Conservation (phyloP, 64 coral and sea anemone genomes). For the Anthopleura sola region DNA sequence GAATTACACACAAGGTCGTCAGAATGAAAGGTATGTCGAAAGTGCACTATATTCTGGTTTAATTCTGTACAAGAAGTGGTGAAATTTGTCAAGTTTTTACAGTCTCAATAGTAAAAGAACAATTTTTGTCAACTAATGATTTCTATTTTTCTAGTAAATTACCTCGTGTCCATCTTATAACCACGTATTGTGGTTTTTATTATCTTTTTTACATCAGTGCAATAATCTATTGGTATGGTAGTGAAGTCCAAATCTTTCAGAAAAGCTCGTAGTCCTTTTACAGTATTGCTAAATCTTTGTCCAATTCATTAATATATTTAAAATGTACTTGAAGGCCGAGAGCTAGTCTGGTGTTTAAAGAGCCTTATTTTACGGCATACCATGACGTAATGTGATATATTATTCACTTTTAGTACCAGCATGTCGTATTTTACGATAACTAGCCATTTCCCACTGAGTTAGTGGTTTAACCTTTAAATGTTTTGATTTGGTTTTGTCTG, state of each 20-base stretch:
- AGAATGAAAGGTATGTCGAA: background rate
- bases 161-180: background rate
- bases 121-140: background rate
- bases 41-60: background rate
- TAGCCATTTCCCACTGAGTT: background rate
- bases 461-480: background rate
- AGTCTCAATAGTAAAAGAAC: background rate
- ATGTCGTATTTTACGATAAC: background rate
- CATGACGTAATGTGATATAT: background rate
- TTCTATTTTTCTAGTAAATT: background rate
- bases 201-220: background rate
- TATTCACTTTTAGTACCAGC: background rate
- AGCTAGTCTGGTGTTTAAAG: background rate
- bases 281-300: background rate
- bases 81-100: background rate
- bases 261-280: background rate
- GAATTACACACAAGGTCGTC: background rate
- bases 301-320: background rate
- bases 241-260: too few species aligned
- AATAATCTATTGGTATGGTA: too few species aligned
- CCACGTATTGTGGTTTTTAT: background rate
- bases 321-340: background rate
- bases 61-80: background rate
- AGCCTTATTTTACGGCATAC: background rate
- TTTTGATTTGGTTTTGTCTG: background rate